A percentile compares a stretch with the other conserved stretches of the same genome.
Evolutionary conservation across 2,888 invertebrate genomes (phyloP).

Genomic region (Pterobdella sp.): DNA sequence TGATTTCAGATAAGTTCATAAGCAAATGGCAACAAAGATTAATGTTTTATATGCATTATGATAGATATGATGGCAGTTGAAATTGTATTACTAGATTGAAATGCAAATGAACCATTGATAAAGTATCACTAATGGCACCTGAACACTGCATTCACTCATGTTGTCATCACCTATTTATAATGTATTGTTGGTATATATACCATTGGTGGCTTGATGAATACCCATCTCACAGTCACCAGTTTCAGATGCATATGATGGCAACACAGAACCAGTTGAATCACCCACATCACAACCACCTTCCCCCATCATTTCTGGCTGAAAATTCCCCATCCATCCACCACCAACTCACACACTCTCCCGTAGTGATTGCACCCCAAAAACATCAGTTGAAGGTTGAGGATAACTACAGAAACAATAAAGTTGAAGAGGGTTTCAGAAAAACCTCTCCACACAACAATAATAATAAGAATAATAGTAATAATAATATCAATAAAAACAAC

Average conservation of each 20-base stretch:
- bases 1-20: no score
- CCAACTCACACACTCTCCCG: background rate
- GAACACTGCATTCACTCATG: no score
- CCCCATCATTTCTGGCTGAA: background rate
- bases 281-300: slow-evolving; percentile 20
- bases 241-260: slow-evolving; percentile 23
- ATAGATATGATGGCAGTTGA: no score
- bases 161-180: no score
- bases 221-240: background rate
- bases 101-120: no score
- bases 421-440: background rate
- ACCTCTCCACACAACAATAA: background rate
- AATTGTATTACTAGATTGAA: no score
- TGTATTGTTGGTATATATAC: no score
- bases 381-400: background rate
- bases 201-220: no score
- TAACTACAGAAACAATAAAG: background rate
- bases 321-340: slow-evolving; percentile 1
- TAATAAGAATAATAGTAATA: slow-evolving; percentile 10
- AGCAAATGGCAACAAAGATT: no score
- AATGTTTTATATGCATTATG: no score
- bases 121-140: no score
- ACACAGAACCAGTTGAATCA: slow-evolving; percentile 20
- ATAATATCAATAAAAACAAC: background rate
- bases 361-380: background rate